Evolutionary conservation across 2,113 vertebrate genomes (phyloP), one percentile per base, ranked within the genome.

Genomic region (Cavia porcellus): DNA sequence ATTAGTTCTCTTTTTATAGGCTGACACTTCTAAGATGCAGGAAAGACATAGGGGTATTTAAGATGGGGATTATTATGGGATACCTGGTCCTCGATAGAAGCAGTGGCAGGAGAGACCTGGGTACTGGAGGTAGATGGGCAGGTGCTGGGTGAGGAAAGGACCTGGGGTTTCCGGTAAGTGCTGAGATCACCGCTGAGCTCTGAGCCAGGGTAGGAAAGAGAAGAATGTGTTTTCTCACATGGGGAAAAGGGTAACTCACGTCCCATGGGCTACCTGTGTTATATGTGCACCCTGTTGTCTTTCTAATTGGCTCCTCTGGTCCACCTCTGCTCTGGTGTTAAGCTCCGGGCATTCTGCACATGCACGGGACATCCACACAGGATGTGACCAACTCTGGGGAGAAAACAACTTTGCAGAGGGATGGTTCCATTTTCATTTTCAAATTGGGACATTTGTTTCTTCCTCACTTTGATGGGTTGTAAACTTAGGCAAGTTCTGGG

Each of bases 351-450:
- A 0, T 35, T 7, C 7, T 0, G 5, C 13, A 5, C 28, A 10
- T 35, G 61, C 17, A 0, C 2, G 28, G 0, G 0, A 13, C 1
- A 1, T 24, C 61, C n/a, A 7, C 1, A 0, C 5, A 13, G 47
- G 30, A 10, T 20, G 35, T 1, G 3, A 28, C 32, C 14, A 42
- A 1, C 1, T 10, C 1, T 10, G 52, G 38, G 19, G 19, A 50
- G 42, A 38, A 45, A n/a, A 45, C 1, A n/a, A 25, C 2, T 1
- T 9, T 17, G 42, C 22, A 11, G 55, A 52, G 57, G 7, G 22
- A 15, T 7, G 20, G 22, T 8, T 28, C 24, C 68, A n/a, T n/a
- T n/a, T n/a, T n/a, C n/a, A n/a, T 38, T 45, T 38, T 42, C 70
- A 72, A 11, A 10, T 3, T 5, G 0, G 22, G 66, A 20, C 19